phyloP scores from a whole-genome alignment of 2,113 vertebrate genomes.

The Pterocles orientalis region DNA sequence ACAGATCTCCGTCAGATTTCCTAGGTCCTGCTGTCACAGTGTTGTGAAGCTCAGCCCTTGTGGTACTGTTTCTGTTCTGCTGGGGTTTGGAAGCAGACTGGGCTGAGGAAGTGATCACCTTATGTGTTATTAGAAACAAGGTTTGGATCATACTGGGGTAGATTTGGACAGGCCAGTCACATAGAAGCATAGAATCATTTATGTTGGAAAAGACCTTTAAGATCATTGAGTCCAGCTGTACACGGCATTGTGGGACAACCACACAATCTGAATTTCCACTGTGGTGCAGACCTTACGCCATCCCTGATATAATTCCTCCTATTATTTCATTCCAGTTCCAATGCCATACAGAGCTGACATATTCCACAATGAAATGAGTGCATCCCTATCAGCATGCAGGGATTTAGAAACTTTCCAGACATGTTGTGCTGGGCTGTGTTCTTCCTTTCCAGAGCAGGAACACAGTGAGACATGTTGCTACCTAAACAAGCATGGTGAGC shows the following conservation, averaged over 20 bases:
- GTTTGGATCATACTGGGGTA: background rate
- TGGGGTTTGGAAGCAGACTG: background rate
- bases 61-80: fast-evolving
- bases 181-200: background rate
- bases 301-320: background rate
- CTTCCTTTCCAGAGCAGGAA: background rate
- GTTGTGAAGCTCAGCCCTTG: background rate
- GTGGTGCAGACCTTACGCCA: background rate
- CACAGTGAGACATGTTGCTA: background rate
- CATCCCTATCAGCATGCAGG: background rate
- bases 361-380: background rate
- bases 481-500: background rate
- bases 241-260: background rate
- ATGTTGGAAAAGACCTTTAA: too few relatives aligned
- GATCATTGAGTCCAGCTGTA: too few relatives aligned
- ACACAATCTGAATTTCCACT: background rate
- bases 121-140: background rate
- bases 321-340: background rate
- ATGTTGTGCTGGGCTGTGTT: background rate
- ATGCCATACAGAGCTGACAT: background rate
- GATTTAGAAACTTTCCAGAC: background rate
- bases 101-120: background rate
- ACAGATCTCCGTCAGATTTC: background rate
- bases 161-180: background rate
- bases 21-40: background rate